These are phyloP conservation scores for Hofmannophila pseudospretella DNA, from an alignment of 2,888 invertebrate genomes.

Conservation along the genomic window DNA sequence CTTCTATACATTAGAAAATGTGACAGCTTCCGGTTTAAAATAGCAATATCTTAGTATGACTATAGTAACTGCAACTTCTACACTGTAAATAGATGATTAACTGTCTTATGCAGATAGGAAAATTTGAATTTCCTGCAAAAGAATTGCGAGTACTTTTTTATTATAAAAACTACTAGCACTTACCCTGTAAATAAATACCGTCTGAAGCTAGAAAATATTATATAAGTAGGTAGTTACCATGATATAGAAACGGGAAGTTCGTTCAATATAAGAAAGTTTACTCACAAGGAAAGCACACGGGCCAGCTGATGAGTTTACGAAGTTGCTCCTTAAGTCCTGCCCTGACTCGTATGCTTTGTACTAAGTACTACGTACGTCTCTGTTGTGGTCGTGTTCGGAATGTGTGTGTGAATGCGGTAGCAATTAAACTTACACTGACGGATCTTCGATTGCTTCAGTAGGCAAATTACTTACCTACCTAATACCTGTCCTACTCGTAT, in stretches of 20 bases:
- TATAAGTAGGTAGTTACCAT: slow-evolving; percentile 23
- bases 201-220: slow-evolving; percentile 15
- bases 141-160: no score
- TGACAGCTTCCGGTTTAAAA: no score
- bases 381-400: slow-evolving; percentile 43
- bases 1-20: no score
- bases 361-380: slow-evolving; percentile 1
- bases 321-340: slow-evolving; percentile 54
- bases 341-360: slow-evolving; percentile 36
- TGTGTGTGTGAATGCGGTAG: slow-evolving; percentile 21
- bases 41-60: no score
- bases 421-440: background rate
- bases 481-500: no score
- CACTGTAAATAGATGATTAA: background rate
- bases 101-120: background rate
- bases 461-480: no score
- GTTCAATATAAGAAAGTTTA: slow-evolving; percentile 59
- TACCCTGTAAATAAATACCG: slow-evolving; percentile 9
- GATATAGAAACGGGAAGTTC: slow-evolving; percentile 40
- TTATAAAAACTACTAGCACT: no score
- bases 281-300: slow-evolving; percentile 46
- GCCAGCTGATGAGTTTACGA: slow-evolving; percentile 67
- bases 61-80: no score
- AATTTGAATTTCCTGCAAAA: background rate
- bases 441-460: no score